Evolutionary conservation across 1,140 invertebrate species (phyloP), one percentile per base, ranked within the genome.

Genomic region (Hesperophylax magnus): DNA sequence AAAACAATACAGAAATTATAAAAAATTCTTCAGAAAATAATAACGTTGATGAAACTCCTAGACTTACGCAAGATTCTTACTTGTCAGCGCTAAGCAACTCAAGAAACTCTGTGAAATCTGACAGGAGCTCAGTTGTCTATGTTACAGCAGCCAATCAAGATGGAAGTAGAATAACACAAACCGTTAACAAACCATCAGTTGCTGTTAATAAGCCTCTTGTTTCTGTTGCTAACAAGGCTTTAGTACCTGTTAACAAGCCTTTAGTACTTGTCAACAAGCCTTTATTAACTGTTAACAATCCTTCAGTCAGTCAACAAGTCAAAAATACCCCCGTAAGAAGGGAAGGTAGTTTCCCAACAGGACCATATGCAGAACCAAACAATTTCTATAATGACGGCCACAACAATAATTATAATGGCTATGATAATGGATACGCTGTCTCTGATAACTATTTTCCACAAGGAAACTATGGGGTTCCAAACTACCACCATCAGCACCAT

Each of bases 401-500:
- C n/a, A 14, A 47, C 20, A 77, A 69, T 22, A 24, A 69, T 11
- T 83, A 83, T 27, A 75, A 63, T 63, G 71, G 78, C 3, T 75
- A 80, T 47, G 77, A 79, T 22, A 81, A 77, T 52, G 17, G 39
- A 14, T 47, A 1, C 11, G 39, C 77, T 17, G 2, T 8, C 15
- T 27, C 47, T 9, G 77, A 84, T 39, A 84, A 78, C 53, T 83
- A 83, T 76, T 69, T 83, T 52, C 82, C 82, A n/a, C 79, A 81
- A 1, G 82, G 74, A 39, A 78, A 78, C 34, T 78, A 78, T 24
- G 56, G 47, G 9, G 18, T 24, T 14, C 76, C 74, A 52, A 52
- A 27, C 47, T 24, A 84, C 14, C 77, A 84, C 27, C 91, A 91
- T 80, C 39, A 47, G 88, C 88, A 22, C 87, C 39, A 87, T 6